Percentiles rank a stretch among this genome's conserved stretches.
Conservation (phyloP, 1,140 invertebrate species). For the Drosophila elegans region DNA sequence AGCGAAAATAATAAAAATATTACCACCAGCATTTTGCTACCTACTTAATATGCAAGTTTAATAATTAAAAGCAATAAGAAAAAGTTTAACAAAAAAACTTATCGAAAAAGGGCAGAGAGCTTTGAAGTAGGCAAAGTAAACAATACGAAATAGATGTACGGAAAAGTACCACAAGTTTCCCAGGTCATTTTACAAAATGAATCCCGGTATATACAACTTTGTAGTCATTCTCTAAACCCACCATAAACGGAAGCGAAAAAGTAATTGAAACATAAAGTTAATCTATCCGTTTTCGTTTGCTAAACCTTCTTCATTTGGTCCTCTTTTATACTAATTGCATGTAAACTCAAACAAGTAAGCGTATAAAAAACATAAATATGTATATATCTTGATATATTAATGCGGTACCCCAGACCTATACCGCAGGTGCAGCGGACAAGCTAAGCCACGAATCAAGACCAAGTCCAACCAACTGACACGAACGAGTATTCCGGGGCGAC, state of each 20-base stretch:
- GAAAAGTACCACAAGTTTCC: background rate
- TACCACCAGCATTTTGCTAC: conserved; percentile 79
- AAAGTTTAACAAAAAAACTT: conserved; percentile 54
- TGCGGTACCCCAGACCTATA: conserved; percentile 23
- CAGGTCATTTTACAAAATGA: conserved; percentile 17
- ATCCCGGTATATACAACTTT: conserved; percentile 48
- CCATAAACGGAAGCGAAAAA: conserved; percentile 46
- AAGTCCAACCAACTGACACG: conserved; percentile 31
- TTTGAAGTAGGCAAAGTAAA: conserved; percentile 43
- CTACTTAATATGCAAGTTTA: conserved; percentile 71
- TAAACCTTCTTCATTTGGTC: conserved; percentile 17
- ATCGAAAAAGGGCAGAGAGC: conserved; percentile 28
- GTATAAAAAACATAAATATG: conserved; percentile 23
- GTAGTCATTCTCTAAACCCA: conserved; percentile 70
- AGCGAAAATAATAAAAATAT: conserved; percentile 71
- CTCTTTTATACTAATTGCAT: conserved; percentile 34
- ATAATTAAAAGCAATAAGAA: conserved; percentile 48
- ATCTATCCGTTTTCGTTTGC: conserved; percentile 21
- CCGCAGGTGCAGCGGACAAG: conserved; percentile 19
- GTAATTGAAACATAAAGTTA: conserved; percentile 19
- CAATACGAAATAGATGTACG: conserved; percentile 21
- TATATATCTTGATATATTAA: conserved; percentile 43
- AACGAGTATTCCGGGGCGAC: conserved; percentile 15
- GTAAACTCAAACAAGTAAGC: conserved; percentile 18
- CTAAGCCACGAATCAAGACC: conserved; percentile 12